A percentile compares a stretch with the other conserved stretches of the same genome.
Conservation (phyloP, 2,888 invertebrate genomes). For the Polydrusus pterygomalis region DNA sequence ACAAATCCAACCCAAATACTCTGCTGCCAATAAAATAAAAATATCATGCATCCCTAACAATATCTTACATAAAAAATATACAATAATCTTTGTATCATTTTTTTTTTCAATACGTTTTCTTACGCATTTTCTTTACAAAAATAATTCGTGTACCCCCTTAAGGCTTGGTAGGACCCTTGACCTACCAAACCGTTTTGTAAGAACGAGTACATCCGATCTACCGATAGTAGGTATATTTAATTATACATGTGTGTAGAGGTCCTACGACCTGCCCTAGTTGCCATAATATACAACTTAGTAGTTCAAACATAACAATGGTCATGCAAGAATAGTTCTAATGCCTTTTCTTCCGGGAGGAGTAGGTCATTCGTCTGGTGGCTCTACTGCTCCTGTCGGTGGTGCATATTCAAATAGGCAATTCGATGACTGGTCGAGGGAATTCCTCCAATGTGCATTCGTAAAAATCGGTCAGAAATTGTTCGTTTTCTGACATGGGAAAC, state of each 20-base stretch:
- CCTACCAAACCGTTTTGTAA: background rate
- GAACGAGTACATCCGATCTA: constrained; percentile 18
- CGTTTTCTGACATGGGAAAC: constrained; percentile 74
- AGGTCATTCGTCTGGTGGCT: constrained; percentile 37
- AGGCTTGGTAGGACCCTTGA: constrained; percentile 8
- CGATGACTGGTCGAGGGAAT: constrained; percentile 78
- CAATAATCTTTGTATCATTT: constrained; percentile 14
- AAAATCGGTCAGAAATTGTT: constrained; percentile 79
- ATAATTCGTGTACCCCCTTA: constrained; percentile 9
- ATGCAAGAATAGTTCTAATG: constrained; percentile 17
- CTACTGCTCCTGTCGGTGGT: constrained; percentile 34
- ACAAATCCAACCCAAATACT: constrained; percentile 6
- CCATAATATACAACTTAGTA: constrained; percentile 26
- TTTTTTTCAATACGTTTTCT: constrained; percentile 25
- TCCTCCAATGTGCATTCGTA: constrained; percentile 81
- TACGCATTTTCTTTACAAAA: constrained; percentile 23
- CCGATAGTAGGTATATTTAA: constrained; percentile 16
- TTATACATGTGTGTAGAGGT: constrained; percentile 24
- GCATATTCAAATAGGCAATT: constrained; percentile 74
- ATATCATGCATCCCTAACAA: constrained; percentile 24
- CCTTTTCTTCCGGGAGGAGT: constrained; percentile 34
- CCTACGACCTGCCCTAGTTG: constrained; percentile 20
- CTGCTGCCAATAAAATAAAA: background rate
- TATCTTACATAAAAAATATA: constrained; percentile 17
- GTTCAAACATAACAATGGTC: constrained; percentile 26